Base-by-base conservation (phyloP, 2,888 invertebrate genomes). In the Salpingus planirostris region DNA sequence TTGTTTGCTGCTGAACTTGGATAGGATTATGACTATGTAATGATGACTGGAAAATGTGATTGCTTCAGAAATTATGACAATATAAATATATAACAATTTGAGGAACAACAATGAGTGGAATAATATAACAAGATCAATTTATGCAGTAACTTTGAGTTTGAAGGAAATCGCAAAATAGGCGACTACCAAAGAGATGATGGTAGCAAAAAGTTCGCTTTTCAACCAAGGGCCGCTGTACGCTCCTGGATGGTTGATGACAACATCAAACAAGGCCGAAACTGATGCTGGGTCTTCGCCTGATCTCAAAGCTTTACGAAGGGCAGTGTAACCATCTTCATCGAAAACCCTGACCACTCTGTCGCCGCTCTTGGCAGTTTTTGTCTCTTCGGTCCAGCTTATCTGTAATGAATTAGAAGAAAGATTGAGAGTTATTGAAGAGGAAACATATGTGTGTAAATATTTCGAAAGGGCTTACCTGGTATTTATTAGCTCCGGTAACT, bases 381-480 rank as follows among this genome's bases (percentile, higher is more conserved):
- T 76, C 42, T 93, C 93, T 57, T 91, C 89, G 6, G 84, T 86
- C 89, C 93, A 93, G 47, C 95, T 95, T 13, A 96, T 82, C 86
- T 92, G 60, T 5, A 18, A 18, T 18, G 5, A 6, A 6, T 18
- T 18, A 18, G 8, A 6, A 6, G 18, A 18, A 18, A n/a, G n/a
- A n/a, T n/a, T n/a, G n/a, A n/a, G n/a, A n/a, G n/a, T n/a, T n/a
- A n/a, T n/a, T n/a, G n/a, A n/a, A n/a, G n/a, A n/a, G n/a, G n/a
- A n/a, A n/a, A n/a, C n/a, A n/a, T n/a, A n/a, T n/a, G n/a, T n/a
- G n/a, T n/a, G n/a, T n/a, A n/a, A n/a, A n/a, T n/a, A n/a, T n/a
- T n/a, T n/a, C n/a, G n/a, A n/a, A 15, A 21, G 29, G 38, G 44
- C 73, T 76, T 57, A 92, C 88, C 79, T 93, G 91, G 55, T 86